Base-by-base conservation (phyloP, 2,888 invertebrate species). In the Cylindroiulus punctatus region DNA sequence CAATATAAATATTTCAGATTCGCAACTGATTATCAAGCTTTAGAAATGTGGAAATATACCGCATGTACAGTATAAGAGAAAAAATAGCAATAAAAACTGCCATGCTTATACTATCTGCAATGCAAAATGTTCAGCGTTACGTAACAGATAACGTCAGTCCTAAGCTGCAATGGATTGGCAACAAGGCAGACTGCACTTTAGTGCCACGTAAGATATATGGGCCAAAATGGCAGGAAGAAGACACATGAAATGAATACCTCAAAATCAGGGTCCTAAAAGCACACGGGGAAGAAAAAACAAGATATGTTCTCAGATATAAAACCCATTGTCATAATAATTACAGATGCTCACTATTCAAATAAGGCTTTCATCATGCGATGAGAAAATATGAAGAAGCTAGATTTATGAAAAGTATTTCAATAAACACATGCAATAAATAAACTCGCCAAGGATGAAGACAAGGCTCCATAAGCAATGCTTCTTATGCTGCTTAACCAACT, bases 211-310 rank as follows among this genome's bases (percentile, higher is more conserved):
- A 22, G 57, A 65, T 65, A 65, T 65, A 26, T 26, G 65, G 65
- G 65, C 65, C 65, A 65, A 65, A 65, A 65, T 65, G 65, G 65
- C 26, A 65, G 65, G 65, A 65, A 57, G 57, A 57, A 65, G 65
- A 65, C 65, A 26, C 65, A 40, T 22, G 57, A 52, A 85, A 65
- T 85, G 83, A 83, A 44, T 85, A 85, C 85, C 85, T 85, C 85
- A 85, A 85, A 85, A 85, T 85, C 36, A 22, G 76, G 36, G 40
- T 85, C 85, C 85, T 85, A 85, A 65, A 85, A n/a, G 85, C 57
- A 85, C 30, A 85, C 65, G 65, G 65, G 65, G 65, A 65, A 65
- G 65, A 65, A 84, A 32, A 84, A 83, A 44, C n/a, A 36, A 84
- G 44, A 84, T 19, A 84, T 47, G 32, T 26, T 84, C 42, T 84